Conservation (phyloP, 2,888 invertebrate species). For the Leptinotarsa haldemani region DNA sequence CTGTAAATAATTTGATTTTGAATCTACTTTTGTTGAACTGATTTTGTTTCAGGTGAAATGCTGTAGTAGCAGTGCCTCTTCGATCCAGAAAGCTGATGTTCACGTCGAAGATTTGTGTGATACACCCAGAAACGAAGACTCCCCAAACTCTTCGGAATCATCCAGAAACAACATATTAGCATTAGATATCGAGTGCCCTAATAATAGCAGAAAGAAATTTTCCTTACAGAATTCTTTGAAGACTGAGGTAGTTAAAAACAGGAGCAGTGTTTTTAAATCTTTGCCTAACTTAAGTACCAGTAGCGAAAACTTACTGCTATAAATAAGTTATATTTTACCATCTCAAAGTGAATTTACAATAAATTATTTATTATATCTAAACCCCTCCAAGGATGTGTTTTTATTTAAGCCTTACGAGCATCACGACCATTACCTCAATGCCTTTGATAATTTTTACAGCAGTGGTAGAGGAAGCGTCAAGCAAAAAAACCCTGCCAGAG, state of each 20-base stretch:
- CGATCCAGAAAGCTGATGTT: slow-evolving; percentile 58
- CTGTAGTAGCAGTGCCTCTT: slow-evolving; percentile 54
- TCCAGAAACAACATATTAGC: slow-evolving; percentile 64
- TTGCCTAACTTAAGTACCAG: slow-evolving; percentile 80
- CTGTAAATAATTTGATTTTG: background rate
- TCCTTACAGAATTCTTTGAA: slow-evolving; percentile 57
- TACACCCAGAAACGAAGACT: slow-evolving; percentile 44
- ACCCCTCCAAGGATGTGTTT: background rate
- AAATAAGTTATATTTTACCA: slow-evolving; percentile 53
- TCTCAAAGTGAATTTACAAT: slow-evolving; percentile 29
- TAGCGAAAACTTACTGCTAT: slow-evolving; percentile 73
- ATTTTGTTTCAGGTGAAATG: slow-evolving; percentile 42
- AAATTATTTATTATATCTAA: slow-evolving; percentile 38
- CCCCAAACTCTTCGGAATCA: slow-evolving; percentile 38
- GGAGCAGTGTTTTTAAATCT: slow-evolving; percentile 69
- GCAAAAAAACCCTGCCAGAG: too few relatives aligned
- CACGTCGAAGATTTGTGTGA: slow-evolving; percentile 57
- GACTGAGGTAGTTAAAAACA: slow-evolving; percentile 58
- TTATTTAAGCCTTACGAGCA: background rate
- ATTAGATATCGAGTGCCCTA: slow-evolving; percentile 66
- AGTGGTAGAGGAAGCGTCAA: too few relatives aligned
- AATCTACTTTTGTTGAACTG: background rate
- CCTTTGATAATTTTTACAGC: too few relatives aligned
- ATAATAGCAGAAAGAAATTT: slow-evolving; percentile 58
- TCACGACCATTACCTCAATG: too few relatives aligned